phyloP scores from a whole-genome alignment of 2,888 invertebrate genomes.

The Rhamnusium bicolor region DNA sequence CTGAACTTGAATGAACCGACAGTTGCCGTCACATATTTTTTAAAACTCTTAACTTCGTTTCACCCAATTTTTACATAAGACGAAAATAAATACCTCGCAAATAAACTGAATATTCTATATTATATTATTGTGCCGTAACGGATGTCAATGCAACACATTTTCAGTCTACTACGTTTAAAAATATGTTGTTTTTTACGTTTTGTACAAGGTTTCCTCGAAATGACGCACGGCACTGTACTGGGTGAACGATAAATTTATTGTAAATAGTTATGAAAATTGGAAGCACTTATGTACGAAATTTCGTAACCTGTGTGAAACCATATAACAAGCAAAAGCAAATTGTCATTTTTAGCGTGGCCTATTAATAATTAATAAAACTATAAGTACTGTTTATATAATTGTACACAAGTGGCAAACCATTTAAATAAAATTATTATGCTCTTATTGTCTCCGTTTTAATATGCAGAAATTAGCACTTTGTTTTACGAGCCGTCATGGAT shows the following conservation, averaged over 20 bases:
- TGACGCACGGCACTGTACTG: not conserved
- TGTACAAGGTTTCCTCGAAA: not conserved
- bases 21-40: not conserved
- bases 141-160: not conserved
- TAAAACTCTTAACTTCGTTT: not conserved
- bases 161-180: not conserved
- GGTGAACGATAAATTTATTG: not conserved
- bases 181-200: not conserved
- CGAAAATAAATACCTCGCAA: not conserved
- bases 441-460: not conserved
- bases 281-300: no score
- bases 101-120: not conserved
- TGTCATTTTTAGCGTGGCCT: no score
- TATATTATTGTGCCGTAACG: not conserved
- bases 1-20: slow-evolving; percentile 13
- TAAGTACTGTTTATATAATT: not conserved
- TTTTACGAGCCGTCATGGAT: not conserved
- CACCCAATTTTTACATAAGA: not conserved
- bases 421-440: not conserved
- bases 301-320: no score
- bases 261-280: not conserved
- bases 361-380: no score
- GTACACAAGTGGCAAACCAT: not conserved
- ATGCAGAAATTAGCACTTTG: not conserved
- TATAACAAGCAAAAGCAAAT: no score